Base-by-base conservation (phyloP, 2,113 vertebrate species). In the Nyctibius bracteatus region DNA sequence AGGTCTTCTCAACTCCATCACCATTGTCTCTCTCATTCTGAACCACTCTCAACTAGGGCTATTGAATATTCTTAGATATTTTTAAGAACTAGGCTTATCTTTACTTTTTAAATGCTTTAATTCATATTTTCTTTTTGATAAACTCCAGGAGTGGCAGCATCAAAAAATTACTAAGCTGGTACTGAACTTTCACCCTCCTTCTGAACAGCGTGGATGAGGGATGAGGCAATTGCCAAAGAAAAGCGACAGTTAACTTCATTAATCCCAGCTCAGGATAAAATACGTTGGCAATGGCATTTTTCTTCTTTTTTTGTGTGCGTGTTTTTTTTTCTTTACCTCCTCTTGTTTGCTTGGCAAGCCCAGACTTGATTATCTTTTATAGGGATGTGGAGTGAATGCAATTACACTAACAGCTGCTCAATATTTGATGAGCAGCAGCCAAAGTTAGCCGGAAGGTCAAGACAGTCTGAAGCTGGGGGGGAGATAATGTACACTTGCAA, bases 351-450 rank as follows among this genome's bases (percentile, higher is more conserved):
- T 59, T 86, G 33, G 66, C 72, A 81, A 70, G 25, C 55, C 44
- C 67, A 81, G 59, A 16, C 52, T 91, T 75, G 61, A 86, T 96
- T 86, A 81, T 59, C 41, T 92, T 95, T 85, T 14, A 8, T 27
- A 46, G 63, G 57, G 58, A 80, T 86, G 75, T 78, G 52, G 51
- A 94, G 33, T 70, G 90, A 94, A 87, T 79, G 79, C 68, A 95
- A 58, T 92, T 88, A 86, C 62, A 80, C n/a, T 86, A 94, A 92
- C 86, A 96, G 66, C 86, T 92, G 81, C 71, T 96, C 93, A 94
- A 82, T 96, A 94, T 92, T 97, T 94, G 79, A 97, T 94, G 72
- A 96, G 88, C 74, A 90, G 88, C 81, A 91, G 91, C 75, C 88
- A 67, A 77, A 90, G 81, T 91, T 81, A 86, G 57, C 75, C 22